Evolutionary conservation across 2,888 invertebrate species (phyloP).

Genomic region (Tinea semifulvella): DNA sequence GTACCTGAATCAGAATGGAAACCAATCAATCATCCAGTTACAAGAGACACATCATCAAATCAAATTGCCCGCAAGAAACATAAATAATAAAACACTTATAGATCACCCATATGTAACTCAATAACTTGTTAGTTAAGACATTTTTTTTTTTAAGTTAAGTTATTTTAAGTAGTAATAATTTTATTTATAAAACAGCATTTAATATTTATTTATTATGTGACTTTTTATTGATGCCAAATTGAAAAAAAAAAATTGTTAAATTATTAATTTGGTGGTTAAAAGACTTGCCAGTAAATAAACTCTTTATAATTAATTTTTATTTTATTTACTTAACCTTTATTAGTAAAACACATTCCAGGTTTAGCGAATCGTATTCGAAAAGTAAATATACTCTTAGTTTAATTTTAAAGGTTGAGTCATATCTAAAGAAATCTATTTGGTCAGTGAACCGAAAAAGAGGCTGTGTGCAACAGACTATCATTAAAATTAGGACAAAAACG

Average conservation of each 20-base stretch:
- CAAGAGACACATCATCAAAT: conserved; percentile 29
- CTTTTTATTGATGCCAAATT: conserved; percentile 34
- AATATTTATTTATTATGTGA: conserved; percentile 5
- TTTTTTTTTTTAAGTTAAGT: background rate
- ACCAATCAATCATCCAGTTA: conserved; percentile 46
- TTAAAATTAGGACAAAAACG: background rate
- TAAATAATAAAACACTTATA: conserved; percentile 21
- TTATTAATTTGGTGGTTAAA: conserved; percentile 2
- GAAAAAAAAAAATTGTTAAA: conserved; percentile 22
- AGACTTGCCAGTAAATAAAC: conserved; percentile 11
- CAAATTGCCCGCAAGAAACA: conserved; percentile 28
- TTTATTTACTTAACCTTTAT: too few relatives aligned
- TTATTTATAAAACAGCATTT: conserved; percentile 8
- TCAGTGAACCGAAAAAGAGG: conserved; percentile 25
- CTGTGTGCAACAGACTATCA: conserved; percentile 3
- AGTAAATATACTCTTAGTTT: too few relatives aligned
- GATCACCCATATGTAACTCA: conserved; percentile 14
- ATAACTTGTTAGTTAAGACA: conserved; percentile 21
- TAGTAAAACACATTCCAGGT: too few relatives aligned
- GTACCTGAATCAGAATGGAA: conserved; percentile 57
- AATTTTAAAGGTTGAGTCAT: conserved; percentile 31
- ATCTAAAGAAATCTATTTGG: conserved; percentile 29
- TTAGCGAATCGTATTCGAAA: too few relatives aligned
- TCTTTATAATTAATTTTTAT: background rate
- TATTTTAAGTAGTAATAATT: background rate